A percentile compares a stretch with the other conserved stretches of the same genome.
These are phyloP conservation scores for Halichoerus grypus DNA, from an alignment of 2,113 vertebrate species.

Conservation along the genomic window DNA sequence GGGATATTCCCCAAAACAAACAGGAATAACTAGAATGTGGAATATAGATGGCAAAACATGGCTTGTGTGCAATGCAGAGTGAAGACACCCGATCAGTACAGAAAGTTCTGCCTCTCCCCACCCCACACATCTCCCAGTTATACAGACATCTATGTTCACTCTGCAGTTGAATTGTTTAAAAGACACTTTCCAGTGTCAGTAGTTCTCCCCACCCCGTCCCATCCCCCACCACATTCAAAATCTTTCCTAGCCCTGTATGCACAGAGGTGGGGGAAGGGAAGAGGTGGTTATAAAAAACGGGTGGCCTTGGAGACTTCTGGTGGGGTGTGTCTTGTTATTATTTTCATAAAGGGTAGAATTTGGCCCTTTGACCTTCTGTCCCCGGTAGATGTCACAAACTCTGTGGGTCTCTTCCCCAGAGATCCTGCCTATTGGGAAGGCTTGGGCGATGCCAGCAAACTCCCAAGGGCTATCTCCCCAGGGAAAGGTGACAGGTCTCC, in stretches of 20 bases:
- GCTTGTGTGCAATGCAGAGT: neutral
- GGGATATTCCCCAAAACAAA: conserved; percentile 81
- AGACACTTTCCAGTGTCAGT: conserved; percentile 14
- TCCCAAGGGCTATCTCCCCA: neutral
- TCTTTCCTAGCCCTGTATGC: neutral
- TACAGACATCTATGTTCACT: neutral
- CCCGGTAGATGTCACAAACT: neutral
- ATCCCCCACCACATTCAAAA: neutral
- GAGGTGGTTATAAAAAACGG: neutral
- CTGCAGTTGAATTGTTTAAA: conserved; percentile 3
- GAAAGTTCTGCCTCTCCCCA: neutral
- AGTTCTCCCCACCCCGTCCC: neutral
- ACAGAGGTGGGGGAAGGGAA: neutral
- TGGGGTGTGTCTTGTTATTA: neutral
- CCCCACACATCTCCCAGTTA: neutral
- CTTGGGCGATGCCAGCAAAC: neutral
- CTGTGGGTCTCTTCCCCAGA: neutral
- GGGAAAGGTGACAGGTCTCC: neutral
- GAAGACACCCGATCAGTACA: conserved; percentile 61
- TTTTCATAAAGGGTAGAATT: conserved; percentile 47
- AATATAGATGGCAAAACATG: neutral
- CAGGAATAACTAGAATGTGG: conserved; percentile 66
- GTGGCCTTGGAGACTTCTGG: neutral
- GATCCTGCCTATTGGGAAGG: neutral
- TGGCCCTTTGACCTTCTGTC: conserved; percentile 51